phyloP scores from a whole-genome alignment of 2,888 invertebrate species.

The Ormyrus rosae region DNA sequence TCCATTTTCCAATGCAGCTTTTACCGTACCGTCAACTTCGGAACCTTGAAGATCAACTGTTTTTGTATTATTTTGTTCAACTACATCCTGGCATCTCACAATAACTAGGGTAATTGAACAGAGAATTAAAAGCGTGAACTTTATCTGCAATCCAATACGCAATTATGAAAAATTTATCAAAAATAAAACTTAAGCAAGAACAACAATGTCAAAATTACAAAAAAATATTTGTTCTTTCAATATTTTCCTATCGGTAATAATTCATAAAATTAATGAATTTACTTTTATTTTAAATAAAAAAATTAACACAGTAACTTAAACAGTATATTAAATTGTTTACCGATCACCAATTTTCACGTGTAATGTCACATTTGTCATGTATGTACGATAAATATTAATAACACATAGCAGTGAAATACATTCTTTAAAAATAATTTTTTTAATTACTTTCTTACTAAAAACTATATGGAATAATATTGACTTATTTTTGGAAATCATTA shows the following conservation, averaged over 20 bases:
- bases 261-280: neutral
- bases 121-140: neutral
- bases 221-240: neutral
- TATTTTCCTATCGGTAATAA: neutral
- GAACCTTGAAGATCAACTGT: constrained; percentile 61
- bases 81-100: constrained; percentile 9
- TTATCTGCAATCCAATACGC: constrained; percentile 39
- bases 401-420: too few relatives aligned
- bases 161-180: constrained; percentile 22
- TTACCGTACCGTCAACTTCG: constrained; percentile 62
- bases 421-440: too few relatives aligned
- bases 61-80: constrained; percentile 26
- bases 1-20: constrained; percentile 60
- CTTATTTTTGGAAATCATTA: neutral
- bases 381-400: too few relatives aligned
- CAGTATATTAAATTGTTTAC: neutral
- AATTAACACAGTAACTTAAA: neutral
- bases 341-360: neutral
- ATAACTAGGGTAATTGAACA: neutral
- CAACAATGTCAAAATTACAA: neutral
- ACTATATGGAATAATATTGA: too few relatives aligned
- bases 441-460: too few relatives aligned
- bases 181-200: neutral
- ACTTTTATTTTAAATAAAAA: neutral
- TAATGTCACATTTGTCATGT: too few relatives aligned